phyloP scores from a whole-genome alignment of 1,140 invertebrate species.

The Dreissena polymorpha region DNA sequence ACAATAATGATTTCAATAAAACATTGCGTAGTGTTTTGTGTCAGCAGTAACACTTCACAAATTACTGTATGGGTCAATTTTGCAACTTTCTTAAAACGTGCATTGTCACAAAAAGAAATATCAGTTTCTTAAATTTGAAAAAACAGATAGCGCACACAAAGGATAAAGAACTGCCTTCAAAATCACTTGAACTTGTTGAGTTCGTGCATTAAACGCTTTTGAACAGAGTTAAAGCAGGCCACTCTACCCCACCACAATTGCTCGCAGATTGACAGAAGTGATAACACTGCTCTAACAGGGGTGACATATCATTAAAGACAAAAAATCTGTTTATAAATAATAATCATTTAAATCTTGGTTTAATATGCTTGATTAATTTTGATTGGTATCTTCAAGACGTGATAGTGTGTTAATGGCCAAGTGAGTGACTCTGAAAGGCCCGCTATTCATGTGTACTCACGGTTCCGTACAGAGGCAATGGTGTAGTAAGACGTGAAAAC shows the following conservation, averaged over 20 bases:
- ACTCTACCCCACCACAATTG: no score
- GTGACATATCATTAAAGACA: slow-evolving; percentile 53
- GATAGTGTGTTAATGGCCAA: slow-evolving; percentile 41
- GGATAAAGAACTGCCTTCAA: no score
- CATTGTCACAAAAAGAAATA: no score
- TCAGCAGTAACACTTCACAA: no score
- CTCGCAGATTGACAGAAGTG: slow-evolving; percentile 35
- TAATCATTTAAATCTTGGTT: slow-evolving; percentile 40
- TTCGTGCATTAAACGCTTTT: no score
- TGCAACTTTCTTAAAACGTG: no score
- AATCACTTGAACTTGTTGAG: no score
- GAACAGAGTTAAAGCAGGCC: no score
- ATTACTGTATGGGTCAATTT: no score
- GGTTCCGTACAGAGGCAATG: slow-evolving; percentile 2
- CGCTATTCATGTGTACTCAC: slow-evolving; percentile 26
- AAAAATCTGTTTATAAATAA: slow-evolving; percentile 55
- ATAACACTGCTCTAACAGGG: slow-evolving; percentile 26
- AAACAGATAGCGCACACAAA: no score
- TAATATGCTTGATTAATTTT: slow-evolving; percentile 44
- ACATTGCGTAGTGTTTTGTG: background rate
- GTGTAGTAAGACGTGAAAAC: background rate
- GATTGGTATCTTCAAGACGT: slow-evolving; percentile 49
- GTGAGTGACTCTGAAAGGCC: background rate
- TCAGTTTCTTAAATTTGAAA: no score
- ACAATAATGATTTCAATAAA: background rate